A percentile compares a stretch with the other conserved stretches of the same genome.
Conservation (phyloP, 2,888 invertebrate species). For the Cyclophora punctaria region DNA sequence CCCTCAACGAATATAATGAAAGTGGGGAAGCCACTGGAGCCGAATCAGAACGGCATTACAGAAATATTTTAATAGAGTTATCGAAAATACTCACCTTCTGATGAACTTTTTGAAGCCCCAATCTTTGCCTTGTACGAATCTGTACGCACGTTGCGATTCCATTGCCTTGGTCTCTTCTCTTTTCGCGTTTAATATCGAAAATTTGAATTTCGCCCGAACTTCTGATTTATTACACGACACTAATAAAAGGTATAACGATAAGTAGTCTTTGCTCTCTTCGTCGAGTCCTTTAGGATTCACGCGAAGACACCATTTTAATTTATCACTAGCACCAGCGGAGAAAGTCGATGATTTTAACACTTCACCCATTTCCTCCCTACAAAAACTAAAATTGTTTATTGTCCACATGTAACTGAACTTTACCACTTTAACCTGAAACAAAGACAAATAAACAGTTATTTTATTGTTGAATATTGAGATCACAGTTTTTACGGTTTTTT, state of each 20-base stretch:
- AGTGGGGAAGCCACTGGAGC: constrained; percentile 7
- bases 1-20: constrained; percentile 9
- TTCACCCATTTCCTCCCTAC: constrained; percentile 99
- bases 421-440: constrained; percentile 97
- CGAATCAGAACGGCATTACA: no score
- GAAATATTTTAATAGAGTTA: constrained; percentile 11
- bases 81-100: constrained; percentile 72
- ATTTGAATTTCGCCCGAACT: constrained; percentile 99
- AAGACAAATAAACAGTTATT: constrained; percentile 29
- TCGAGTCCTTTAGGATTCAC: constrained; percentile 99
- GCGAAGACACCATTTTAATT: constrained; percentile 99
- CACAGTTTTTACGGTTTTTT: constrained; percentile 19
- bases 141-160: constrained; percentile 97
- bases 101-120: constrained; percentile 99
- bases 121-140: constrained; percentile 99
- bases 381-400: constrained; percentile 99
- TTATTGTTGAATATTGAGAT: constrained; percentile 22
- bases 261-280: constrained; percentile 99
- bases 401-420: constrained; percentile 99
- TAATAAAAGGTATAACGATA: constrained; percentile 98
- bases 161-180: constrained; percentile 99
- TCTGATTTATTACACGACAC: constrained; percentile 99
- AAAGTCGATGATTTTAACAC: constrained; percentile 99
- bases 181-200: constrained; percentile 99
- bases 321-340: constrained; percentile 99